phyloP scores from a whole-genome alignment of 1,140 invertebrate genomes.

The Brachionus sp. region DNA sequence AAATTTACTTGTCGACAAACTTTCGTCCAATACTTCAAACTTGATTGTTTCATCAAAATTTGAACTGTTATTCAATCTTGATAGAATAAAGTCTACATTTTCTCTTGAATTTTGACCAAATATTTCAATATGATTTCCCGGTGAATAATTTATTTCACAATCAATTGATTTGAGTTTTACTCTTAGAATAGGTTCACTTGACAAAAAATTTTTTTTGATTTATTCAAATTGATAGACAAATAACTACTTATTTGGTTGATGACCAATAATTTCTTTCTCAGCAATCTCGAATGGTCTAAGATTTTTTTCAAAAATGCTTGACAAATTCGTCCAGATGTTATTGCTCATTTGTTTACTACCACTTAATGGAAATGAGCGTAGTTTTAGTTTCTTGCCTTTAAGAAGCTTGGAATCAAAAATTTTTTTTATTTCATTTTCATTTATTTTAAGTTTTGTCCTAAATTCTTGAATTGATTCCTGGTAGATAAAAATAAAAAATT shows the following conservation, averaged over 20 bases:
- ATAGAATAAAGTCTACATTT: slow-evolving; percentile 74
- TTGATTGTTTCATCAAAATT: slow-evolving; percentile 72
- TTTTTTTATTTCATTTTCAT: background rate
- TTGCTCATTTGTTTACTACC: background rate
- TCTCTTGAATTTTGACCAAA: slow-evolving; percentile 75
- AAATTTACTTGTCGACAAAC: slow-evolving; percentile 63
- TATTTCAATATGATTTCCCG: slow-evolving; percentile 88
- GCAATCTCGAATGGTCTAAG: background rate
- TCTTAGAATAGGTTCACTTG: slow-evolving; percentile 66
- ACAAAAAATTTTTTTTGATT: slow-evolving; percentile 1
- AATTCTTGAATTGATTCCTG: background rate
- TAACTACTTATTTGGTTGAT: slow-evolving; percentile 60
- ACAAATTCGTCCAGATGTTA: background rate
- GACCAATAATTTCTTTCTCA: slow-evolving; percentile 1
- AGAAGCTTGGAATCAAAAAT: background rate
- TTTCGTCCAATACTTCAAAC: slow-evolving; percentile 79
- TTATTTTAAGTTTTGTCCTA: background rate
- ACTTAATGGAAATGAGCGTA: background rate
- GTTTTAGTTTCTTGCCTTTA: background rate
- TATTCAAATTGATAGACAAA: slow-evolving; percentile 59
- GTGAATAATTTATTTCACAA: slow-evolving; percentile 66
- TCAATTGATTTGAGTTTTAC: slow-evolving; percentile 61
- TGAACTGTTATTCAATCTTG: slow-evolving; percentile 66
- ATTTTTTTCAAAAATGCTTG: background rate
- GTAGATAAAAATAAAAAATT: background rate